Conservation (phyloP, 2,888 invertebrate species). For the Hipparchia semele region DNA sequence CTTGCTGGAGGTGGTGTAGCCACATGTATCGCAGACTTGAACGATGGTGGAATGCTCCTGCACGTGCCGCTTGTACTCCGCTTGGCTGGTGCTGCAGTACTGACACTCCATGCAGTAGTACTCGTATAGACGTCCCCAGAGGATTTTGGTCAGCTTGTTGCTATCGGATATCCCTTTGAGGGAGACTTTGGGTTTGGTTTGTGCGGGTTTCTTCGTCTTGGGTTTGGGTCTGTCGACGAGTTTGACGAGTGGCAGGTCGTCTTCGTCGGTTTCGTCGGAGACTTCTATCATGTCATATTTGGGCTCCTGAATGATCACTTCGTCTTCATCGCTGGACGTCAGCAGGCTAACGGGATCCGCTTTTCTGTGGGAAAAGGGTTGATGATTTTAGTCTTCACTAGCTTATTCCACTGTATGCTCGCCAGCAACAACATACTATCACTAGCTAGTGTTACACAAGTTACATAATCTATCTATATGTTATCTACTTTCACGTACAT, state of each 20-base stretch:
- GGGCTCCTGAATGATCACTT: constrained; percentile 71
- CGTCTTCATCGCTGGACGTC: constrained; percentile 73
- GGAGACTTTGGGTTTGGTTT: constrained; percentile 6
- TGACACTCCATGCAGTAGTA: constrained; percentile 60
- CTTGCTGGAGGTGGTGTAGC: constrained; percentile 58
- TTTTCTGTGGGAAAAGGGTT: constrained; percentile 45
- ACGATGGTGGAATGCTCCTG: constrained; percentile 26
- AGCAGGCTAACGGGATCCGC: constrained; percentile 66
- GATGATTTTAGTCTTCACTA: background rate
- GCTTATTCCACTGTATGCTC: too few species aligned
- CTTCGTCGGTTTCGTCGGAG: constrained; percentile 70
- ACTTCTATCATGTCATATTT: constrained; percentile 70
- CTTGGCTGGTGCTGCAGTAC: constrained; percentile 25
- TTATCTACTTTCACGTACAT: too few species aligned
- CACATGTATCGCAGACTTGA: constrained; percentile 59
- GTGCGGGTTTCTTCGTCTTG: constrained; percentile 24
- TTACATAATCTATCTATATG: too few species aligned
- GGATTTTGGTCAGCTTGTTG: constrained; percentile 27
- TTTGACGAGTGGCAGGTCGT: constrained; percentile 62
- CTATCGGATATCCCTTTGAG: background rate
- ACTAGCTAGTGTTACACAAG: too few species aligned
- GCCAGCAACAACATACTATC: too few species aligned
- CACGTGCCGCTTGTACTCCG: constrained; percentile 48
- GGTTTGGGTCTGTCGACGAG: constrained; percentile 48
- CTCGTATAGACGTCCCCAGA: constrained; percentile 47